A percentile compares a stretch with the other conserved stretches of the same genome.
Conservation (phyloP, 2,888 invertebrate species). For the Protodeltote pygarga region DNA sequence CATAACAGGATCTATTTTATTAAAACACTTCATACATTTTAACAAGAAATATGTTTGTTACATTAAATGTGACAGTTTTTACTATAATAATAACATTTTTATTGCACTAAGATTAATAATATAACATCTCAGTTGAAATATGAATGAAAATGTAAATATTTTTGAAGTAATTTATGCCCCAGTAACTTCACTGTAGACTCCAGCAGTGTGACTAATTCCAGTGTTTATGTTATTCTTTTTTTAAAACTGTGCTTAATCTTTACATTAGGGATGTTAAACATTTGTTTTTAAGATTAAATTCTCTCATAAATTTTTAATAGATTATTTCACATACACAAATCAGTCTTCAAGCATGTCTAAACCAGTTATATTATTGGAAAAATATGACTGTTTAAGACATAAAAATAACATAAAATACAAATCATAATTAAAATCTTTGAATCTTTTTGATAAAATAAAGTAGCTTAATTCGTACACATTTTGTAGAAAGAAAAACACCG, state of each 20-base stretch:
- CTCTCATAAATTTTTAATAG: too few species aligned
- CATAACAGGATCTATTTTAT: slow-evolving; percentile 41
- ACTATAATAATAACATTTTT: slow-evolving; percentile 31
- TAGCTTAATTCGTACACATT: too few species aligned
- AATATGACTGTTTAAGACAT: too few species aligned
- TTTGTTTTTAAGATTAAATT: neutral
- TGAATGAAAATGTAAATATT: slow-evolving; percentile 32
- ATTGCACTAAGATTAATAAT: slow-evolving; percentile 26
- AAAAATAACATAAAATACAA: too few species aligned
- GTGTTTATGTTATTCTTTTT: slow-evolving; percentile 18
- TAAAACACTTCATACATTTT: slow-evolving; percentile 35
- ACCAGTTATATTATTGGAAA: too few species aligned
- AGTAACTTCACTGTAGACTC: slow-evolving; percentile 27
- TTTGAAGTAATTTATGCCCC: slow-evolving; percentile 31
- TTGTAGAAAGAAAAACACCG: too few species aligned
- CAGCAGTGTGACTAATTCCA: slow-evolving; percentile 24
- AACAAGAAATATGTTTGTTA: slow-evolving; percentile 40
- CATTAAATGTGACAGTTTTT: slow-evolving; percentile 28
- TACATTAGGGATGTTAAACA: slow-evolving; percentile 17
- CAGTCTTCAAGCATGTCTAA: too few species aligned
- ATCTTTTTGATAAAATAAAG: too few species aligned
- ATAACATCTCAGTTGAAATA: slow-evolving; percentile 20
- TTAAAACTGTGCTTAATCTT: slow-evolving; percentile 8
- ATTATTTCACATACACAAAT: neutral
- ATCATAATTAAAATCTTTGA: too few species aligned